Evolutionary conservation across 2,888 invertebrate species (phyloP).

Genomic region (Drosophila neotestacea): DNA sequence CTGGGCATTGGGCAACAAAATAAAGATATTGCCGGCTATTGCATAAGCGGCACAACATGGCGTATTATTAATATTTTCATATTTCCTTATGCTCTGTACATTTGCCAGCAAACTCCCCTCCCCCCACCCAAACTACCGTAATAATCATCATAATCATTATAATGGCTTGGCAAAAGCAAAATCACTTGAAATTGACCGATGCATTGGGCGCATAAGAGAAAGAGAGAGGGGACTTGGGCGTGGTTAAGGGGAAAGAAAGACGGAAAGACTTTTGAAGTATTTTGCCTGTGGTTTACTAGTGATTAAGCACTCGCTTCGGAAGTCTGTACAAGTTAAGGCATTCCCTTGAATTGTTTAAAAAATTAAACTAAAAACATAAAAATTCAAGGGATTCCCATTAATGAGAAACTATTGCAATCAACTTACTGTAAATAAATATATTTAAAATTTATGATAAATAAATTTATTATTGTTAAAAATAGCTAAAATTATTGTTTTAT

Average conservation of each 20-base stretch:
- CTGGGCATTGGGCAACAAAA: constrained; percentile 36
- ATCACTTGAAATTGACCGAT: constrained; percentile 36
- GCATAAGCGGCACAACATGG: constrained; percentile 53
- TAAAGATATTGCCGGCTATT: constrained; percentile 43
- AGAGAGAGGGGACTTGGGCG: not conserved
- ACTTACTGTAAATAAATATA: no score
- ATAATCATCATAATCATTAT: constrained; percentile 45
- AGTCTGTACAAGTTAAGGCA: not conserved
- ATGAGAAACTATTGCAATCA: not conserved
- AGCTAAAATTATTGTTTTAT: no score
- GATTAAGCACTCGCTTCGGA: not conserved
- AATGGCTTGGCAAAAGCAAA: constrained; percentile 37
- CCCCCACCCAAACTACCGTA: not conserved
- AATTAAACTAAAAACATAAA: not conserved
- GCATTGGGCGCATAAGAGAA: not conserved
- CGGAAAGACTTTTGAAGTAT: not conserved
- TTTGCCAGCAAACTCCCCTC: constrained; percentile 10
- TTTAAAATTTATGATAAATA: no score
- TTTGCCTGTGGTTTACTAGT: not conserved
- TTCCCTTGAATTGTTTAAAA: not conserved
- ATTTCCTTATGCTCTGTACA: constrained; percentile 18
- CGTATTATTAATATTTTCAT: constrained; percentile 60
- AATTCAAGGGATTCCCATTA: not conserved
- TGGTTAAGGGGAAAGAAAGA: not conserved
- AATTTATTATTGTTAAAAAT: no score